Evolutionary conservation across 2,888 invertebrate species (phyloP).

Genomic region (Bellardia pandia): DNA sequence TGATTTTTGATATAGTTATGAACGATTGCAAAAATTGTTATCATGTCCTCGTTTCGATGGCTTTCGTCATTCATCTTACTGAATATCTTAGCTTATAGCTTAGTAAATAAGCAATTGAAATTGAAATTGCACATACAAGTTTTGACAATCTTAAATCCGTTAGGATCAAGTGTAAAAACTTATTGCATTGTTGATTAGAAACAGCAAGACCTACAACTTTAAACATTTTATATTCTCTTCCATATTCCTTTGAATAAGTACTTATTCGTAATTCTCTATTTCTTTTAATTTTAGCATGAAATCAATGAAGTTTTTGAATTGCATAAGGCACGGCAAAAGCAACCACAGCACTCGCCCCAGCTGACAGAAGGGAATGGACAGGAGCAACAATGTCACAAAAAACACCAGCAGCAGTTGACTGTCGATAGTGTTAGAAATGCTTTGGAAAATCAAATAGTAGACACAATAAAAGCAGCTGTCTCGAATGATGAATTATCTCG

Average conservation of each 20-base stretch:
- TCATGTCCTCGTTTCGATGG: no score
- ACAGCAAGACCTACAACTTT: conserved; percentile 1
- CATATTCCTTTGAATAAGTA: not conserved
- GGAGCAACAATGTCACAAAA: conserved; percentile 2
- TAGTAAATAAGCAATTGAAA: no score
- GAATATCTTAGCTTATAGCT: no score
- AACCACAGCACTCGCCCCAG: conserved; percentile 47
- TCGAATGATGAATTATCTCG: conserved; percentile 82
- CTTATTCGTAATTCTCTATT: conserved; percentile 73
- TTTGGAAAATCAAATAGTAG: conserved; percentile 68
- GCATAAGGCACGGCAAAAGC: conserved; percentile 79
- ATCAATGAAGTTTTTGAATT: conserved; percentile 84
- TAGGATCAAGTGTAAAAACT: not conserved
- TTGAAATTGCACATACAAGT: no score
- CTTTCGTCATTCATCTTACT: no score
- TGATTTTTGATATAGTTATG: no score
- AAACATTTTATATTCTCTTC: conserved; percentile 37
- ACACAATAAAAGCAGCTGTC: conserved; percentile 73
- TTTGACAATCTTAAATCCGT: not conserved
- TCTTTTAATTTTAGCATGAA: conserved; percentile 80
- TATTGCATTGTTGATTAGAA: not conserved
- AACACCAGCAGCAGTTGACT: conserved; percentile 68
- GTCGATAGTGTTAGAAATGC: conserved; percentile 67
- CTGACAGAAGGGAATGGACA: conserved; percentile 43
- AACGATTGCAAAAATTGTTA: no score